These are phyloP conservation scores for Dinoponera quadriceps DNA, from an alignment of 1,140 invertebrate species.

Conservation along the genomic window DNA sequence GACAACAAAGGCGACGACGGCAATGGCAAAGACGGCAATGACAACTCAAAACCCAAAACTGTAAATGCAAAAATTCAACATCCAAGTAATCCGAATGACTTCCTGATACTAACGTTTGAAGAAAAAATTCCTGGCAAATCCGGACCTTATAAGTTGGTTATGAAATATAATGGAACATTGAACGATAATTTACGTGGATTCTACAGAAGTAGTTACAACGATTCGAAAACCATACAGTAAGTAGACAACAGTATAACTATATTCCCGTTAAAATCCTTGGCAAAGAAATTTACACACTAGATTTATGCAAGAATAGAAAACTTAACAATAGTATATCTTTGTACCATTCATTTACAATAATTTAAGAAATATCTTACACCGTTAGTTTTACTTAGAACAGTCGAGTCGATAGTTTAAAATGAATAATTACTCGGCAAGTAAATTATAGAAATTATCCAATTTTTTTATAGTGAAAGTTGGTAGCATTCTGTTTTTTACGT, in stretches of 20 bases:
- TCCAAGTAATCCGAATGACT: too few relatives aligned
- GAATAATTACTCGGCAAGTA: not conserved
- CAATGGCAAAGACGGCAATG: too few relatives aligned
- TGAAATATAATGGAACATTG: conserved; percentile 55
- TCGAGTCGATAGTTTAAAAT: not conserved
- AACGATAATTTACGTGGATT: conserved; percentile 67
- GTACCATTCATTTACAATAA: not conserved
- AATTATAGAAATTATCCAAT: not conserved
- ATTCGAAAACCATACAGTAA: not conserved
- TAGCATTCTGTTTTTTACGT: not conserved
- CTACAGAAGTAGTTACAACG: conserved; percentile 68
- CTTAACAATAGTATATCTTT: not conserved
- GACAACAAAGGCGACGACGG: too few relatives aligned
- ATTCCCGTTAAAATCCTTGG: not conserved
- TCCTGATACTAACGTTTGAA: not conserved
- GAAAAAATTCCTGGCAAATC: accelerated
- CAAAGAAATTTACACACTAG: not conserved
- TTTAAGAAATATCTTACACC: not conserved
- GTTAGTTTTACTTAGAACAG: not conserved
- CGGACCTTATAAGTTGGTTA: not conserved
- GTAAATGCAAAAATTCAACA: too few relatives aligned
- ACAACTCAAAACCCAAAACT: too few relatives aligned
- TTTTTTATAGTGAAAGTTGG: not conserved
- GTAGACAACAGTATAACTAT: conserved; percentile 51
- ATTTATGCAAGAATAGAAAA: not conserved